phyloP scores from a whole-genome alignment of 2,113 vertebrate genomes.

The Phoxinus phoxinus region DNA sequence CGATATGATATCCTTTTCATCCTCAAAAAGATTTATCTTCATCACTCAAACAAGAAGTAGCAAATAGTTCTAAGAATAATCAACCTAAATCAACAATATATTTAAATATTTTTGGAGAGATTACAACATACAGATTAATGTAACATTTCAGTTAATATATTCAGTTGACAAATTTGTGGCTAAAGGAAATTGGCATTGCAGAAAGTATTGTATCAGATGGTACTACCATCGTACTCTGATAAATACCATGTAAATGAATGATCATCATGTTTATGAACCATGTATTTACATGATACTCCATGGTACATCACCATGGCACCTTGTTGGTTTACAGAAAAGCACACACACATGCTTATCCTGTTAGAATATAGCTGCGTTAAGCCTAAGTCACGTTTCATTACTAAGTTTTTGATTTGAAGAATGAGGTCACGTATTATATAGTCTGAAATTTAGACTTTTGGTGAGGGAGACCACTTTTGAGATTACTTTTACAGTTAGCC shows the following conservation, averaged over 20 bases:
- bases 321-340: not conserved
- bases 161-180: not conserved
- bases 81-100: not conserved
- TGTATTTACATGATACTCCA: not conserved
- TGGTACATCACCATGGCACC: not conserved
- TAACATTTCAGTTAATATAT: conserved; percentile 12
- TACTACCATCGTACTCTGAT: not conserved
- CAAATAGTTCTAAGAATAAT: not conserved
- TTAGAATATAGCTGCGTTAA: not conserved
- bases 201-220: not conserved
- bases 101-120: not conserved
- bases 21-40: not conserved
- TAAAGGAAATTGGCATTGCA: not conserved
- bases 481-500: no score
- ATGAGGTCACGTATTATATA: not conserved
- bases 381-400: not conserved
- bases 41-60: not conserved
- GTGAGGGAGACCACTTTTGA: not conserved
- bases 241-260: not conserved
- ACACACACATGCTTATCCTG: not conserved
- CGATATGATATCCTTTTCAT: not conserved
- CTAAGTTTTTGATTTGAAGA: conserved; percentile 9
- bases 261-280: not conserved
- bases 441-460: not conserved
- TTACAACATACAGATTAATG: not conserved